phyloP scores from a whole-genome alignment of 1,140 invertebrate species.

The Hylaeus volcanicus region DNA sequence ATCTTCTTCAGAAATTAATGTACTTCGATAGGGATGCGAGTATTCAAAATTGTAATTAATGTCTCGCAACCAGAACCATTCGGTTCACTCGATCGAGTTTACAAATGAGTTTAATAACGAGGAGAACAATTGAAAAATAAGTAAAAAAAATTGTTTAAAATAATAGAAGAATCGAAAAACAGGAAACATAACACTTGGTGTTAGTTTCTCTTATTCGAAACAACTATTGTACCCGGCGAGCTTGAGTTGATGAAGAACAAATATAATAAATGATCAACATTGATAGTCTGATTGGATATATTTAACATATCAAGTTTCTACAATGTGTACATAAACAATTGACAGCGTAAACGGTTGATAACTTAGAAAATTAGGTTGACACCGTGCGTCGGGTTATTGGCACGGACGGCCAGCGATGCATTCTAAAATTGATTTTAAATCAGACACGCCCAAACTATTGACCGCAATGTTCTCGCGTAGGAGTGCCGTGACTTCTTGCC shows the following conservation, averaged over 20 bases:
- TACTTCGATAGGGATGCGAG: not conserved
- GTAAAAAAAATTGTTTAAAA: not conserved
- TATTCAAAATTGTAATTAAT: slow-evolving; percentile 7
- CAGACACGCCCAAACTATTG: slow-evolving; percentile 40
- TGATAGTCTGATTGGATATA: not conserved
- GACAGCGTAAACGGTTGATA: not conserved
- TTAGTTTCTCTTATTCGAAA: too few relatives aligned
- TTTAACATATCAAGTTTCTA: not conserved
- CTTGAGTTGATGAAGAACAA: too few relatives aligned
- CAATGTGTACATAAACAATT: not conserved
- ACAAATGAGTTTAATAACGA: not conserved
- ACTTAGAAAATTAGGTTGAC: not conserved
- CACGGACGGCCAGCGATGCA: not conserved
- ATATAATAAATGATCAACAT: too few relatives aligned
- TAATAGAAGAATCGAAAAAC: too few relatives aligned
- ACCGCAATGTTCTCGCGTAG: slow-evolving; percentile 29
- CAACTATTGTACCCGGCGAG: too few relatives aligned
- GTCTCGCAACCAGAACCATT: not conserved
- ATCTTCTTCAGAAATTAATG: slow-evolving; percentile 26
- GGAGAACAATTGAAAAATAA: not conserved
- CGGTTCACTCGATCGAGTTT: not conserved
- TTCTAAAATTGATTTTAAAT: slow-evolving; percentile 51
- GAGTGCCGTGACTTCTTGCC: slow-evolving; percentile 44
- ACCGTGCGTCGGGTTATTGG: slow-evolving; percentile 1
- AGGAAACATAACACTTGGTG: too few relatives aligned